A percentile compares a stretch with the other conserved stretches of the same genome.
Conservation (phyloP, 2,888 invertebrate species). For the Drosophila peninsularis region DNA sequence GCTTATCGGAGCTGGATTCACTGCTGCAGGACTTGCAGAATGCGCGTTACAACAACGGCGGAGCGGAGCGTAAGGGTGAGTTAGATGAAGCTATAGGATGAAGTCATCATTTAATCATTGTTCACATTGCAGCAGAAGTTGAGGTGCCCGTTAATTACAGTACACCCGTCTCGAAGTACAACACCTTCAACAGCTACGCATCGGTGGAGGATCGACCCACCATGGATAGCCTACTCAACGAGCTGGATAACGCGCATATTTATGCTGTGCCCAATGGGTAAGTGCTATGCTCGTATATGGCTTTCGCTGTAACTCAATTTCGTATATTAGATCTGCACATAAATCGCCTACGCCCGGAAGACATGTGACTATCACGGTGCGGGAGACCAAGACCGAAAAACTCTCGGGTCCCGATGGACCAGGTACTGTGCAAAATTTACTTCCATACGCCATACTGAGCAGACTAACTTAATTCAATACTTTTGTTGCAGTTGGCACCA, state of each 20-base stretch:
- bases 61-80: conserved; percentile 85
- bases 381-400: conserved; percentile 87
- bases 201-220: conserved; percentile 88
- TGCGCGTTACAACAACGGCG: conserved; percentile 87
- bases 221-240: conserved; percentile 95
- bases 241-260: conserved; percentile 87
- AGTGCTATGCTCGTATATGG: not conserved
- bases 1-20: conserved; percentile 95
- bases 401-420: conserved; percentile 84
- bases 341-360: conserved; percentile 84
- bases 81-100: not conserved
- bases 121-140: conserved; percentile 62
- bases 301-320: not conserved
- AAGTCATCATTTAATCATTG: not conserved
- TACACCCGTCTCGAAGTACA: conserved; percentile 84
- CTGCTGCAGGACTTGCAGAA: conserved; percentile 96
- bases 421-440: conserved; percentile 61
- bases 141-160: conserved; percentile 80
- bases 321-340: conserved; percentile 62
- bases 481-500: conserved; percentile 70
- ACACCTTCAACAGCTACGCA: conserved; percentile 79
- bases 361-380: conserved; percentile 87
- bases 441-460: not conserved
- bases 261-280: conserved; percentile 92
- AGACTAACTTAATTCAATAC: not conserved